These are phyloP conservation scores for Scophthalmus maximus DNA, from an alignment of 2,113 vertebrate genomes.

Conservation along the genomic window DNA sequence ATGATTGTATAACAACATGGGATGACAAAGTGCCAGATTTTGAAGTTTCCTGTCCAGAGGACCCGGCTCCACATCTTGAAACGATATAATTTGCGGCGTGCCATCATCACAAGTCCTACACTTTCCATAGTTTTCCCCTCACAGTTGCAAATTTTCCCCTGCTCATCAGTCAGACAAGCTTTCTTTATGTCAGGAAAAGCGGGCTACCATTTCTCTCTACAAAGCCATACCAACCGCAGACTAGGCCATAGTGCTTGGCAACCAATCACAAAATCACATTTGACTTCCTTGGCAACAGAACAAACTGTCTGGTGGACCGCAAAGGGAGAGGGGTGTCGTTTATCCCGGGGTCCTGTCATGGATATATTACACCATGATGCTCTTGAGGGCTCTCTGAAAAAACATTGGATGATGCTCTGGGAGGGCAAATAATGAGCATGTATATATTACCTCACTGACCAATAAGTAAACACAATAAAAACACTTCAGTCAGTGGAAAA, in stretches of 20 bases:
- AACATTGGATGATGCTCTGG: conserved; percentile 49
- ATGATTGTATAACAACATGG: conserved; percentile 64
- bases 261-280: conserved; percentile 77
- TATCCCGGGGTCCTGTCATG: conserved; percentile 62
- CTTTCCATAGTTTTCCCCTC: conserved; percentile 73
- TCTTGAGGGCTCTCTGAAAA: conserved; percentile 63
- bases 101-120: conserved; percentile 73
- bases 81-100: conserved; percentile 78
- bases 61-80: conserved; percentile 76
- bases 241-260: conserved; percentile 72
- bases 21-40: conserved; percentile 67
- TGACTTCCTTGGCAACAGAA: conserved; percentile 78
- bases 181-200: conserved; percentile 70
- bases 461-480: conserved; percentile 59
- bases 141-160: conserved; percentile 70
- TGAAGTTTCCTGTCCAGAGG: conserved; percentile 67
- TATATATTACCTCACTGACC: conserved; percentile 71
- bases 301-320: conserved; percentile 67
- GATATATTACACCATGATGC: conserved; percentile 48
- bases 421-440: conserved; percentile 56
- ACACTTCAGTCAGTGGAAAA: conserved; percentile 57
- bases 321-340: conserved; percentile 64
- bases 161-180: conserved; percentile 66
- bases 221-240: conserved; percentile 72
- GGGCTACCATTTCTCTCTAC: conserved; percentile 69